Base-by-base conservation (phyloP, 2,888 invertebrate genomes). In the Pyrgus malvae region DNA sequence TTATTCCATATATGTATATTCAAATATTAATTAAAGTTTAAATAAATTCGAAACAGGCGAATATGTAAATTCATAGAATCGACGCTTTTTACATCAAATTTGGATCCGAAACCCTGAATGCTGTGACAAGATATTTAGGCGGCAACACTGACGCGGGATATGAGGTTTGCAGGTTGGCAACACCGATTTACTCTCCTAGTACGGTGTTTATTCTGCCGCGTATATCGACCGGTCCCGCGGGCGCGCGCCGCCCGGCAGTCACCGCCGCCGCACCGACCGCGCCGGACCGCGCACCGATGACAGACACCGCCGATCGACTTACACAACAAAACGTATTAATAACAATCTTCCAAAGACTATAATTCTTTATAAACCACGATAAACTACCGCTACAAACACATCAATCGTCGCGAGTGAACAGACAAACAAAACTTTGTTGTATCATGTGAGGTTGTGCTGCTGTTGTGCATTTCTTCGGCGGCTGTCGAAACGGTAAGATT, bases 131-230 rank as follows among this genome's bases (percentile, higher is more conserved):
- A n/a, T n/a, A n/a, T n/a, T n/a, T n/a, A n/a, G n/a, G n/a, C 69
- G 76, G 79, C 71, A 83, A 78, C 74, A 79, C 74, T 70, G 56
- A 65, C 38, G 60, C 57, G 59, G 59, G 61, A 48, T 57, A 51
- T 56, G 60, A 56, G 46, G 55, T 56, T 3, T 3, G 55, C 66
- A 65, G 60, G 70, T 74, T 80, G 81, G 85, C 78, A 85, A 83
- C 79, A 78, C 70, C 67, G 75, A 19, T 19, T 41, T 50, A 50
- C 50, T 50, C 33, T 76, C 69, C 75, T 77, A 74, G 85, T 84
- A 83, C 84, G 83, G 80, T 89, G 89, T 89, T 90, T 88, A 85
- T 88, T 87, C 89, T 87, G 81, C 79, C 83, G 78, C 84, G 84
- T 82, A 78, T 90, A 89, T 90, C 89, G 89, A 90, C 86, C 89